These are phyloP conservation scores for Bolinopsis microptera DNA, from an alignment of 37 sponge, comb jelly and placozoan genomes.

Conservation along the genomic window DNA sequence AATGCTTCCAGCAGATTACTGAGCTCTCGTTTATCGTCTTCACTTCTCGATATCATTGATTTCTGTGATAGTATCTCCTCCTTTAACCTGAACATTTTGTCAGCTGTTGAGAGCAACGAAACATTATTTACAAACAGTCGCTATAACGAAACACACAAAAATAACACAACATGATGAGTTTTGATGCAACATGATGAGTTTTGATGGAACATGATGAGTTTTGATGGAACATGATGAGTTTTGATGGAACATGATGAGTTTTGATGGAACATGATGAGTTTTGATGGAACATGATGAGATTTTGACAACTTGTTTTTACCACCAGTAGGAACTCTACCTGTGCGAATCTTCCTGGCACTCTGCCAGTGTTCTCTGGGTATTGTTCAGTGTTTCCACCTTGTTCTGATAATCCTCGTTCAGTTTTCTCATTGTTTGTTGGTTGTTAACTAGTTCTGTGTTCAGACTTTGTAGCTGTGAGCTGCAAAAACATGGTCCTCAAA, in stretches of 20 bases:
- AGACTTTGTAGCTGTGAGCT: not conserved
- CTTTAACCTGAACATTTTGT: too few relatives aligned
- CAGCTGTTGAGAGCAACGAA: too few relatives aligned
- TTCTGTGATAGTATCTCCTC: conserved; percentile 2
- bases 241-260: too few relatives aligned
- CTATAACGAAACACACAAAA: too few relatives aligned
- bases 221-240: too few relatives aligned
- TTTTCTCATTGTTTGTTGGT: conserved; percentile 39
- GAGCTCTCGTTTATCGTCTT: conserved; percentile 54
- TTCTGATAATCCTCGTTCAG: conserved; percentile 30
- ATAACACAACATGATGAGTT: too few relatives aligned
- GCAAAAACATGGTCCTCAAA: not conserved
- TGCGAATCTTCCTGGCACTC: not conserved
- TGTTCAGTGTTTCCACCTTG: not conserved
- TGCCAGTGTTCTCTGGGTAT: not conserved
- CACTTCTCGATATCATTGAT: not conserved
- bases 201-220: too few relatives aligned
- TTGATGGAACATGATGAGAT: too few relatives aligned
- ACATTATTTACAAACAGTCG: too few relatives aligned
- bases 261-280: too few relatives aligned
- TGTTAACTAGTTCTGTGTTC: conserved; percentile 19
- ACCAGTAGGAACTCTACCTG: not conserved
- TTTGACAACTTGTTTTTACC: too few relatives aligned
- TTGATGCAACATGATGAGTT: too few relatives aligned
- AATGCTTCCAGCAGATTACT: conserved; percentile 6